These are phyloP conservation scores for Littorina saxatilis DNA, from an alignment of 1,140 invertebrate genomes.

Conservation along the genomic window DNA sequence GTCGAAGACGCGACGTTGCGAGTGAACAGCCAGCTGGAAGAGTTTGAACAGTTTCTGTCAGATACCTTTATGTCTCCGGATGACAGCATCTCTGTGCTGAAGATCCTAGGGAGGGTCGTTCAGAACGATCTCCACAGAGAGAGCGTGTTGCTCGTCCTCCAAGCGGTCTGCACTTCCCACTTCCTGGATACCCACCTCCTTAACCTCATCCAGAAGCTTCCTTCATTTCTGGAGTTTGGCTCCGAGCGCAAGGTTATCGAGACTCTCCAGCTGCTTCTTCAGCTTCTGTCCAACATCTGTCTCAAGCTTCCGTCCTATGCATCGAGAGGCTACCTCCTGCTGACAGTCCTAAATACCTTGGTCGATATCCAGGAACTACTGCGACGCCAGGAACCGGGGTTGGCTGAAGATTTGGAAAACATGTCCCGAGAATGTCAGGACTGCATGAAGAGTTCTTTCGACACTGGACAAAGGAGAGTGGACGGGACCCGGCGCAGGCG, in stretches of 20 bases:
- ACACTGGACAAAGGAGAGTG: background rate
- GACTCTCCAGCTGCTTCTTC: background rate
- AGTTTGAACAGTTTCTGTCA: constrained; percentile 20
- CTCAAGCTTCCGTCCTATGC: constrained; percentile 27
- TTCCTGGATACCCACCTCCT: constrained; percentile 19
- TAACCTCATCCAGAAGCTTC: constrained; percentile 12
- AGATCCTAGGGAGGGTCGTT: background rate
- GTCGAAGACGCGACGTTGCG: constrained; percentile 1
- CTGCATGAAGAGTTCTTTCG: background rate
- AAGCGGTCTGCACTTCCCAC: background rate
- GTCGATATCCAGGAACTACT: background rate
- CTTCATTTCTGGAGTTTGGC: background rate
- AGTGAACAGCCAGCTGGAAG: background rate
- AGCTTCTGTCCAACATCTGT: constrained; percentile 19
- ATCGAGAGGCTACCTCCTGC: background rate
- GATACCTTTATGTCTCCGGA: background rate
- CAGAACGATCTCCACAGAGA: constrained; percentile 15
- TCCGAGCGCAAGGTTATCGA: background rate
- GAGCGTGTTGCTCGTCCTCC: constrained; percentile 9
- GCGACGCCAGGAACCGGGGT: background rate
- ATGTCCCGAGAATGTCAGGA: background rate
- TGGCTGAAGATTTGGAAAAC: background rate
- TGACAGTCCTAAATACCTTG: background rate
- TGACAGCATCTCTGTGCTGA: background rate
- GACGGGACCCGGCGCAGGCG: background rate